Evolutionary conservation across 2,888 invertebrate genomes (phyloP), one percentile per base, ranked within the genome.

Genomic region (Caenorhabditis imperialis): DNA sequence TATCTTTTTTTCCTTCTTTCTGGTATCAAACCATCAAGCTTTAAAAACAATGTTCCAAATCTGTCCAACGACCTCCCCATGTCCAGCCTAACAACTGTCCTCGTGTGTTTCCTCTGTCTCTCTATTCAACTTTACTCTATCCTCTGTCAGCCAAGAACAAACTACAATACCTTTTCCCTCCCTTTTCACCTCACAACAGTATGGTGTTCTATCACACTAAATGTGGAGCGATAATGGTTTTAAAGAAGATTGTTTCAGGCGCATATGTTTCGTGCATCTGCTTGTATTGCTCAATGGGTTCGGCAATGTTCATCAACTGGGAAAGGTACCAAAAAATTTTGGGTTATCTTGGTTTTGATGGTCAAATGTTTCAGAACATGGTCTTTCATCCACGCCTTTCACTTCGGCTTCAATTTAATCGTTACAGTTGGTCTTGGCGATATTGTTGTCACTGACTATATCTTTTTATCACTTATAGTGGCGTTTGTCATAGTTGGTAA

Each of bases 361-460:
- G 18, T 35, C 1, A 37, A 12, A 18, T 38, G 12, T 57, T 80
- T 37, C 69, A 81, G 83, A 45, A 77, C 77, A 22, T 88, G 88
- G 88, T 82, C 84, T 51, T 88, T 88, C 81, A 83, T 88, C 53
- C 88, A 88, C 67, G 88, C 88, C 30, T 88, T 88, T 65, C 88
- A 88, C 65, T 88, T 88, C 72, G 87, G 88, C 45, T 88, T 88
- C 80, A 88, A 88, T 71, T 74, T 88, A 8, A 88, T 88, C 69
- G 88, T 88, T 44, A 88, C 88, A n/a, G 88, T 88, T 38, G 88
- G 88, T 27, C 75, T 88, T 45, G 88, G 88, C 60, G 87, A 88
- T 58, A 83, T 88, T 55, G 88, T 88, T 22, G 88, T 88, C 23
- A 83, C 79, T 1, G 85, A 88, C 69, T 84, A 84, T 55, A 71